phyloP scores from a whole-genome alignment of 2,797 vertebrate genomes.

The Clarias pachynema region DNA sequence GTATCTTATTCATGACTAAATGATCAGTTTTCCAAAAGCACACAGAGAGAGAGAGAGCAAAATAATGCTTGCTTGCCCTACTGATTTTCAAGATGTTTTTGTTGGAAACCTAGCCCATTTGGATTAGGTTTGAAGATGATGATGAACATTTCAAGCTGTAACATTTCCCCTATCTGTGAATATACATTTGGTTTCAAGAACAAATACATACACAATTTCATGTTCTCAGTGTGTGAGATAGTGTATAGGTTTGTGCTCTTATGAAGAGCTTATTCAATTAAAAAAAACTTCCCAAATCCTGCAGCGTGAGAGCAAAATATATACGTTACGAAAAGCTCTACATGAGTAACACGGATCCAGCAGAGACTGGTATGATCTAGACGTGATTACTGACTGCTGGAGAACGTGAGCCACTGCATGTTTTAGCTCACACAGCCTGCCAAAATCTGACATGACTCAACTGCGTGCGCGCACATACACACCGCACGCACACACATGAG shows the following conservation, averaged over 20 bases:
- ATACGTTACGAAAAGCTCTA: not conserved
- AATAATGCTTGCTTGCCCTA: not conserved
- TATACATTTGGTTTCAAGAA: not conserved
- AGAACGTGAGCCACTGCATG: constrained; percentile 47
- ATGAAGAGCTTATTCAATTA: not conserved
- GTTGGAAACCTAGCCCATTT: not conserved
- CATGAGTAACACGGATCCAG: constrained; percentile 18
- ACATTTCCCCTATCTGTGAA: not conserved
- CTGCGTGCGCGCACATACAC: not conserved
- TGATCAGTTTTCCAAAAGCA: not conserved
- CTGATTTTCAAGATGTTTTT: not conserved
- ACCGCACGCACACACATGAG: not conserved
- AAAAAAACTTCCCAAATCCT: not conserved
- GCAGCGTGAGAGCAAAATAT: not conserved
- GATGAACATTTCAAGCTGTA: not conserved
- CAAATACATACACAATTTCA: not conserved
- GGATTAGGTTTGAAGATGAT: not conserved
- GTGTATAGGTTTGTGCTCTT: not conserved
- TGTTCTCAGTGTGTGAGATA: not conserved
- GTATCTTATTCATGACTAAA: not conserved
- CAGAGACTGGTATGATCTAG: constrained; percentile 20
- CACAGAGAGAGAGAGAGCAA: not conserved
- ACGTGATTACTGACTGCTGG: constrained; percentile 4
- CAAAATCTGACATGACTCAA: constrained; percentile 38
- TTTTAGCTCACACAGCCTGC: constrained; percentile 35